Percentiles rank a stretch among this genome's conserved stretches.
Evolutionary conservation across 2,888 invertebrate genomes (phyloP).

Genomic region (Osmoderma eremita): DNA sequence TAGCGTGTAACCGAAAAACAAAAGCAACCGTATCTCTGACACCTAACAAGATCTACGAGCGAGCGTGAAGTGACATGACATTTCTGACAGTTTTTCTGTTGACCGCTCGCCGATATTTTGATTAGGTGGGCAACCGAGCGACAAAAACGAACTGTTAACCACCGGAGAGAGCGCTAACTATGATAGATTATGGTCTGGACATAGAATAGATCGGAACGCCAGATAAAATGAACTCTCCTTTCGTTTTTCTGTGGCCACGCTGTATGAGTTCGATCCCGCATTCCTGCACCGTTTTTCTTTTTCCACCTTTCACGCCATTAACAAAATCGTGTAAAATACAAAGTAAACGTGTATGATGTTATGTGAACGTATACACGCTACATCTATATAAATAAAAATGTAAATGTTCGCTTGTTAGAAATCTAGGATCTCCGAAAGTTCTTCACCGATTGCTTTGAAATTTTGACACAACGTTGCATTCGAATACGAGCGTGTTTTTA

Average conservation of each 20-base stretch:
- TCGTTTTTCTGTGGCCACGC: constrained; percentile 8
- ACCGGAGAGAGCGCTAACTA: constrained; percentile 23
- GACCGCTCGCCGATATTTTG: constrained; percentile 37
- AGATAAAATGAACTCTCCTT: constrained; percentile 18
- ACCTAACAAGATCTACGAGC: constrained; percentile 32
- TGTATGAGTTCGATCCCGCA: constrained; percentile 14
- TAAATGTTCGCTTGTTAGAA: no score
- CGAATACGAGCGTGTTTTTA: no score
- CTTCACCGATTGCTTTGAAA: no score
- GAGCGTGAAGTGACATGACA: constrained; percentile 27
- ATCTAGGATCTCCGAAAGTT: no score
- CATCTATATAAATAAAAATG: no score
- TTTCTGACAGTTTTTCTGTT: constrained; percentile 38
- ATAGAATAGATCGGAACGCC: constrained; percentile 27
- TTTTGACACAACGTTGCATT: no score
- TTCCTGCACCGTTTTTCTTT: constrained; percentile 7
- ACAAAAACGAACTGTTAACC: constrained; percentile 28
- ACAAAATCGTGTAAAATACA: constrained; percentile 36
- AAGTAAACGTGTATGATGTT: constrained; percentile 7
- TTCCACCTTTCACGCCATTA: constrained; percentile 37
- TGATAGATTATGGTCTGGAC: constrained; percentile 27
- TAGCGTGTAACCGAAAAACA: constrained; percentile 9
- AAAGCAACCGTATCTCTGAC: constrained; percentile 26
- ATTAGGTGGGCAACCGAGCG: constrained; percentile 32
- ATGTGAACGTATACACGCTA: neutral